Evolutionary conservation across 2,113 vertebrate genomes (phyloP).

Genomic region (Cichladusa arquata): DNA sequence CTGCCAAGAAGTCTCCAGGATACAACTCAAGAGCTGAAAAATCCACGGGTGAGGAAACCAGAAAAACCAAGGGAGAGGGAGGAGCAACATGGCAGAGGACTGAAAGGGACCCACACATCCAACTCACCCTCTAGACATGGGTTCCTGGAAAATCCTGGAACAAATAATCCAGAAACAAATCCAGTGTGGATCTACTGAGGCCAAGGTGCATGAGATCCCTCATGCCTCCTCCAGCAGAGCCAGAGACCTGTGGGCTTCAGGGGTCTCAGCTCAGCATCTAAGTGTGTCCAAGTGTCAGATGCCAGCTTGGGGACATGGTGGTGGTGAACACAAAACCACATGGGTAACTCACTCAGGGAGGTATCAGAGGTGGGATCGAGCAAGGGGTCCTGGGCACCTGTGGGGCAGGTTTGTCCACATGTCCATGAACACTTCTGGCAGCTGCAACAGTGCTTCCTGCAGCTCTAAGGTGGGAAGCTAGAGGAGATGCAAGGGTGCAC

Average conservation of each 20-base stretch:
- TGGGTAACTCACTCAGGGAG: not conserved
- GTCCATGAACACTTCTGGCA: not conserved
- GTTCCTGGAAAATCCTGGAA: not conserved
- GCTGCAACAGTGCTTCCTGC: not conserved
- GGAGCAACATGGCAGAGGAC: not conserved
- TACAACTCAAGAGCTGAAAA: not conserved
- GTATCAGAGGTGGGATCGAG: not conserved
- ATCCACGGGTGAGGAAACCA: not conserved
- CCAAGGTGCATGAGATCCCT: not conserved
- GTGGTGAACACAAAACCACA: not conserved
- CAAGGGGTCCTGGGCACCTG: not conserved
- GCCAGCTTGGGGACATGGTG: not conserved
- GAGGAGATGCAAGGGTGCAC: not conserved
- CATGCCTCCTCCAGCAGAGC: not conserved
- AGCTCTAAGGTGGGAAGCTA: not conserved
- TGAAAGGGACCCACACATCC: not conserved
- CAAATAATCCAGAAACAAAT: not conserved
- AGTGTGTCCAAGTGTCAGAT: not conserved
- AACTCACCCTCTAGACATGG: not conserved
- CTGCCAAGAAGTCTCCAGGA: not conserved
- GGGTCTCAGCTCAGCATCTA: not conserved
- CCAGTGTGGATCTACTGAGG: not conserved
- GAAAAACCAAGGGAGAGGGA: not conserved
- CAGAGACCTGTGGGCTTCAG: not conserved
- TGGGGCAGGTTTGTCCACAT: not conserved